Base-by-base conservation (phyloP, 2,888 invertebrate species). In the Chorisops tibialis region DNA sequence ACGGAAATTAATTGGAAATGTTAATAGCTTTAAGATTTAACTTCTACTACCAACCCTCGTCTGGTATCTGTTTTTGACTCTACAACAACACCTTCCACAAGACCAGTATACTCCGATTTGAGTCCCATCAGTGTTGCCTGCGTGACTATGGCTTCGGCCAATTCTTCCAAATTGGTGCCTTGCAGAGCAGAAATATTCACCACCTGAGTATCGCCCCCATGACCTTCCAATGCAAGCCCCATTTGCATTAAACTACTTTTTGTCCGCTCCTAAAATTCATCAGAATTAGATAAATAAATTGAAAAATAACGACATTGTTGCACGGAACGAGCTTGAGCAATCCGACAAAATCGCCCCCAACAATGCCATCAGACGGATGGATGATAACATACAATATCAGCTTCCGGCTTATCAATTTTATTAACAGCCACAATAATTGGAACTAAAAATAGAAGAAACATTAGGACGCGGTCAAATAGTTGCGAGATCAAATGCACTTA, bases 341-440 rank as follows among this genome's bases (percentile, higher is more conserved):
- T n/a, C 30, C 5, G 30, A 1, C 30, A 30, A 37, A 37, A 12
- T 16, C 41, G 2, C 6, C 16, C 14, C 5, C 41, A 41, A 30
- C 30, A 7, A 30, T 5, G 9, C 7, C 9, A 7, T 30, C 30
- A 9, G 30, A 30, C 2, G 30, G 30, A 30, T 9, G 41, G 12
- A 30, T 9, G 30, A 30, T 9, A 81, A 83, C 86, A 82, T 83
- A 93, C 94, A 79, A 96, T 85, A 82, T 97, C 86, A 65, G 91
- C 92, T 74, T 86, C 86, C 63, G 89, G 88, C 73, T 95, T 93
- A 81, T 99, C 99, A 71, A 96, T 93, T 83, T 99, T 99, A 81
- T 99, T 99, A 68, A 99, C 88, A 37, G 98, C 99, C 68, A 99
- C 95, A 72, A 99, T 86, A 37, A 99, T 88, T 1, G 96, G 95